phyloP scores from a whole-genome alignment of 2,113 vertebrate species.

The Ibidorhyncha struthersii region DNA sequence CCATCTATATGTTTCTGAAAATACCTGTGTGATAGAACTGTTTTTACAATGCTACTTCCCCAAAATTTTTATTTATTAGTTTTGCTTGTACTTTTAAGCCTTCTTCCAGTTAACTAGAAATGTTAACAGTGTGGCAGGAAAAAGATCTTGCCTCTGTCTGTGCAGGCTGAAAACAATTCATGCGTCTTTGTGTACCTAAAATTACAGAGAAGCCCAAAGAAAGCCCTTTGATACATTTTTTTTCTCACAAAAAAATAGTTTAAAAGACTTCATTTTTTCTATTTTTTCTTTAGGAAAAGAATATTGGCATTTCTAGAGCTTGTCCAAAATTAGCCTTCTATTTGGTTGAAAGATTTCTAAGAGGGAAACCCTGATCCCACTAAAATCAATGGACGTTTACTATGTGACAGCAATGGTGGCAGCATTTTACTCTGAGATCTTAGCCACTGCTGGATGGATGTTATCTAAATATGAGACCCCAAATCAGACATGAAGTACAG shows the following conservation, averaged over 20 bases:
- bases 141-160: not conserved
- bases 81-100: not conserved
- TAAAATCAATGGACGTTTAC: not conserved
- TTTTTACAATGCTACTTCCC: not conserved
- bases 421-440: not conserved
- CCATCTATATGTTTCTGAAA: not conserved
- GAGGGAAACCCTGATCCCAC: accelerated
- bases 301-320: not conserved
- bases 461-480: not conserved
- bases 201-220: not conserved
- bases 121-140: not conserved
- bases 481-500: not conserved
- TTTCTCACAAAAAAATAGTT: not conserved
- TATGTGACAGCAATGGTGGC: not conserved
- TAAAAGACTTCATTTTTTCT: not conserved
- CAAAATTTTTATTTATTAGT: not conserved
- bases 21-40: not conserved
- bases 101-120: not conserved
- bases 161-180: not conserved
- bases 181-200: not conserved
- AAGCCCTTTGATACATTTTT: not conserved
- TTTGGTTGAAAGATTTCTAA: not conserved
- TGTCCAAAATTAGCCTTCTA: not conserved
- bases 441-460: not conserved
- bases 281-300: not conserved